Percentiles rank a stretch among this genome's conserved stretches.
These are phyloP conservation scores for Acinonyx jubatus DNA, from an alignment of 2,113 vertebrate genomes.

Conservation along the genomic window DNA sequence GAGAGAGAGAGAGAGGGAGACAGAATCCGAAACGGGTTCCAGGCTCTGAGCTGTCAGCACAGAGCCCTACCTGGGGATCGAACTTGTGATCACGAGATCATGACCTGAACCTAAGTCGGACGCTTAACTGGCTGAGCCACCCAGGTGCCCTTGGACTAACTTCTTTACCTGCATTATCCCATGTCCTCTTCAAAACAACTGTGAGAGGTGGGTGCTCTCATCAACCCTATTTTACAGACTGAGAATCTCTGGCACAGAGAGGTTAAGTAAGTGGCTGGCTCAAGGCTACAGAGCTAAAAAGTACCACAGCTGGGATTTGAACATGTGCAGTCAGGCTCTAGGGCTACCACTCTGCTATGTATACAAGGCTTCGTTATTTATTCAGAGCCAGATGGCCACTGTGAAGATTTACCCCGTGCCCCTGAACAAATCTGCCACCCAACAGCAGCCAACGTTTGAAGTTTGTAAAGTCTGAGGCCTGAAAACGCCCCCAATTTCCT, in stretches of 20 bases:
- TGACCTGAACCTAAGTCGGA: no score
- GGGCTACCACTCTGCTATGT: background rate
- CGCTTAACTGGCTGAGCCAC: no score
- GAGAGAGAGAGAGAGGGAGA: no score
- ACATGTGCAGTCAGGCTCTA: background rate
- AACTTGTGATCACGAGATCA: no score
- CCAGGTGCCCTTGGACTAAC: background rate
- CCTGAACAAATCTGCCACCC: background rate
- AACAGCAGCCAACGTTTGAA: background rate
- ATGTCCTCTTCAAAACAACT: background rate
- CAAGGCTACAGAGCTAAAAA: slow-evolving; percentile 24
- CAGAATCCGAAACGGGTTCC: no score
- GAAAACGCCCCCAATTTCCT: background rate
- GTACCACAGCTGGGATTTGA: slow-evolving; percentile 5
- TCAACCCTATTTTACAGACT: background rate
- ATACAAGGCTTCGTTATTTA: background rate
- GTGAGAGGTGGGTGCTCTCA: background rate
- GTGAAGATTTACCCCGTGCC: background rate
- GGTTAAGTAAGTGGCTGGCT: background rate
- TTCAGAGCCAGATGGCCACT: background rate
- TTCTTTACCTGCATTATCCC: background rate
- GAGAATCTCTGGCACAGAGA: background rate
- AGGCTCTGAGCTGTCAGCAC: no score
- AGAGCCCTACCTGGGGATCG: no score
- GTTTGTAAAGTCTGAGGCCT: background rate